Evolutionary conservation across 2,888 invertebrate species (phyloP).

Genomic region (Cepaea hortensis): DNA sequence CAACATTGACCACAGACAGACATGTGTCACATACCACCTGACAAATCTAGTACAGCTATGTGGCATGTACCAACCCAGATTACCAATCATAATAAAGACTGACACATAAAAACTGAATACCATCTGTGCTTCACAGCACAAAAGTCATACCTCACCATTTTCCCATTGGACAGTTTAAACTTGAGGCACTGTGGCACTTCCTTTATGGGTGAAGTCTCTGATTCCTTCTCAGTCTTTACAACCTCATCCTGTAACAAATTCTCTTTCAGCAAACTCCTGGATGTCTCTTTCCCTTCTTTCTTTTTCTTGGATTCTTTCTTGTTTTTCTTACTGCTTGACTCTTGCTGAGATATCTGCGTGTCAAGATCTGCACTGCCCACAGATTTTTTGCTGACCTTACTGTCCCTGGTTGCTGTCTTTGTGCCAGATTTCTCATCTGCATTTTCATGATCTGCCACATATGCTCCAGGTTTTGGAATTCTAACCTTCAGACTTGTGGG

Average conservation of each 20-base stretch:
- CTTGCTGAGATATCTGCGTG: slow-evolving; percentile 6
- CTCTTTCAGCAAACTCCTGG: slow-evolving; percentile 19
- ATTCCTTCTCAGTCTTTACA: slow-evolving; percentile 15
- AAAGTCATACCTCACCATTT: slow-evolving; percentile 68
- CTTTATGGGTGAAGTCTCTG: slow-evolving; percentile 32
- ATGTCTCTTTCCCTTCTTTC: not conserved
- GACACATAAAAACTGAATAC: not conserved
- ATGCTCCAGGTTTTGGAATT: slow-evolving; percentile 69
- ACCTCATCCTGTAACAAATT: slow-evolving; percentile 27
- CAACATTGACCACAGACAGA: no score
- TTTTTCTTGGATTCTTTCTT: slow-evolving; percentile 4
- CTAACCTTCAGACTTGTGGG: slow-evolving; percentile 62
- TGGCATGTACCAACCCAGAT: not conserved
- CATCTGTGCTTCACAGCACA: not conserved
- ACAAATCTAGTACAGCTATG: not conserved
- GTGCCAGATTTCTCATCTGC: slow-evolving; percentile 20
- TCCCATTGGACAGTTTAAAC: slow-evolving; percentile 73
- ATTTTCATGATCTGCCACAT: slow-evolving; percentile 54
- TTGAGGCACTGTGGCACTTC: slow-evolving; percentile 58
- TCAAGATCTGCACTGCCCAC: not conserved
- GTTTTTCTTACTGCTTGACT: slow-evolving; percentile 30
- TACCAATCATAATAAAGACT: not conserved
- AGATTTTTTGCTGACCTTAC: slow-evolving; percentile 31
- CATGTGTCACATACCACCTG: no score
- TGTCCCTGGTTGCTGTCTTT: slow-evolving; percentile 25